Conservation (phyloP, 2,888 invertebrate genomes). For the Cheilosia soror region DNA sequence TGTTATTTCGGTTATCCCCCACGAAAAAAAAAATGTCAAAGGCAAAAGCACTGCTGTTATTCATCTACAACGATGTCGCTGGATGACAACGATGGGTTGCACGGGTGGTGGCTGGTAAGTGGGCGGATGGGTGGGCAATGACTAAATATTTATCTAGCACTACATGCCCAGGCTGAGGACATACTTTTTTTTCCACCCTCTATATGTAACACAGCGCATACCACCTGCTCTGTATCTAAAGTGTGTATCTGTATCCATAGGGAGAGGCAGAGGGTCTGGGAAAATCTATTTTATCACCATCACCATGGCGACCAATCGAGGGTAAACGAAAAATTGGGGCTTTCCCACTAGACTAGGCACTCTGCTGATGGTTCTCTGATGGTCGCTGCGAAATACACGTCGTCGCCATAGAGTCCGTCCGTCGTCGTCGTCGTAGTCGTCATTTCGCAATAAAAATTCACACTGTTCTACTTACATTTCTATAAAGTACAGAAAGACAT, state of each 20-base stretch:
- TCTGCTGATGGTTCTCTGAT: constrained; percentile 28
- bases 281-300: constrained; percentile 84
- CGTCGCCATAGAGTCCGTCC: constrained; percentile 47
- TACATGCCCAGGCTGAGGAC: constrained; percentile 24
- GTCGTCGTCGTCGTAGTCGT: constrained; percentile 38
- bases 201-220: constrained; percentile 30
- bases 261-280: constrained; percentile 70
- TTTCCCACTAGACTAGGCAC: constrained; percentile 78
- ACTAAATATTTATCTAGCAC: constrained; percentile 56
- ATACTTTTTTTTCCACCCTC: constrained; percentile 18
- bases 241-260: constrained; percentile 66
- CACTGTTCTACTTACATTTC: constrained; percentile 63
- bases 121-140: constrained; percentile 24
- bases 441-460: constrained; percentile 74
- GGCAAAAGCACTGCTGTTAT: not conserved
- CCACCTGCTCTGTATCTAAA: constrained; percentile 56
- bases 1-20: constrained; percentile 45
- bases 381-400: constrained; percentile 36
- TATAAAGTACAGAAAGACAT: constrained; percentile 59
- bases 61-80: constrained; percentile 65
- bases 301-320: constrained; percentile 83
- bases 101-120: not conserved
- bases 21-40: constrained; percentile 5
- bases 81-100: constrained; percentile 60
- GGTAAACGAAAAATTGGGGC: constrained; percentile 81